Base-by-base conservation (phyloP, 2,888 invertebrate genomes). In the Fissipunctia ypsillon region DNA sequence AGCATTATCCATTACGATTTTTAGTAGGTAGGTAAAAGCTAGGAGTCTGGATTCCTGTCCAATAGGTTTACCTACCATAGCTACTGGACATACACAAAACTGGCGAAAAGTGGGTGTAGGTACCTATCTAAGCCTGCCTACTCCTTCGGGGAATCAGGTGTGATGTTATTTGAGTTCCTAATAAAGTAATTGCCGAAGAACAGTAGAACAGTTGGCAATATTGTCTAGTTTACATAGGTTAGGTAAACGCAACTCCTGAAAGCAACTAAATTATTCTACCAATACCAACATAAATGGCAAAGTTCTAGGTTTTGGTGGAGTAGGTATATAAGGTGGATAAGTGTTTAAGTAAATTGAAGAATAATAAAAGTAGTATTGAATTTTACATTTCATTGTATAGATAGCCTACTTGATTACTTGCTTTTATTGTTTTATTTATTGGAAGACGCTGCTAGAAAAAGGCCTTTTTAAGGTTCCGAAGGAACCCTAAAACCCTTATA, bases 191-290 rank as follows among this genome's bases (percentile, higher is more conserved):
- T 60, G 10, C 41, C 31, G 25, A 60, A 72, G 31, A 63, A 71
- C 63, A 63, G 25, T 70, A 19, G 28, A 78, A 52, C 16, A 65
- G 59, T 64, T 73, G 9, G 38, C 28, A 77, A 70, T 71, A 64
- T 78, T 63, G 35, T 74, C 19, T 63, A 63, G 66, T 74, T 78
- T 67, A 66, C 61, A 63, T 80, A 67, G 65, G 61, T 61, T 66
- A 67, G 22, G 43, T 74, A 80, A 78, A 78, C 65, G 66, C 31
- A 80, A 80, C 74, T 80, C 31, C 50, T 63, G 52, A 57, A 50
- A 61, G 50, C 74, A 56, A 61, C 80, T 80, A 80, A 80, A 78
- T 78, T 78, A 74, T 78, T 80, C 78, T 67, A 52, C 45, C 61
- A 74, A 52, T 80, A 67, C 80, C 74, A 74, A 80, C 80, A 67